Conservation (phyloP, 2,797 vertebrate species). For the Mormyrops boulengeri region DNA sequence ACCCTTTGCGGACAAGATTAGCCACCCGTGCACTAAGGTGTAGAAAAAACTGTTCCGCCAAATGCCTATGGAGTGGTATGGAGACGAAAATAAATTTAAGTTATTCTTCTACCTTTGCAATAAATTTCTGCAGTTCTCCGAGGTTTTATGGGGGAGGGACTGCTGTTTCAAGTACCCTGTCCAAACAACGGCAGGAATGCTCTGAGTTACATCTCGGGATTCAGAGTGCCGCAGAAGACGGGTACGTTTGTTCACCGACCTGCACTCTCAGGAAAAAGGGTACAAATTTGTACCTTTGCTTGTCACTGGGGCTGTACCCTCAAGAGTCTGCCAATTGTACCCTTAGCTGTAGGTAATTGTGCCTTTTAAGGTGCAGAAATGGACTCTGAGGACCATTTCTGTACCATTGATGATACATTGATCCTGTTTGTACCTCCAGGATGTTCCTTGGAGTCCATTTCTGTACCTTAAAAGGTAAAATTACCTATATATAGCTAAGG, state of each 20-base stretch:
- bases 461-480: too few species aligned
- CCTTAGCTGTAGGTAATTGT: too few species aligned
- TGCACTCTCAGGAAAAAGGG: too few species aligned
- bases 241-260: neutral
- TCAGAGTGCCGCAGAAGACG: neutral
- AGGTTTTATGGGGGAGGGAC: neutral
- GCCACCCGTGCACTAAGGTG: neutral
- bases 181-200: neutral
- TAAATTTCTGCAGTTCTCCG: neutral
- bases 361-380: too few species aligned
- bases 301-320: too few species aligned
- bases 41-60: neutral
- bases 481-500: too few species aligned
- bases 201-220: neutral
- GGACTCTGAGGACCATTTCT: too few species aligned
- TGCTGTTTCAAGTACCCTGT: neutral
- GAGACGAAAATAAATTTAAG: neutral
- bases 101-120: neutral
- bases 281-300: too few species aligned
- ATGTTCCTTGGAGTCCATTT: too few species aligned
- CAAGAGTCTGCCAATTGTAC: too few species aligned
- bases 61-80: neutral
- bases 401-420: too few species aligned
- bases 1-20: neutral
- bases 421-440: too few species aligned